Evolutionary conservation across 2,797 vertebrate genomes (phyloP).

Genomic region (Brachyrhaphis roseni): DNA sequence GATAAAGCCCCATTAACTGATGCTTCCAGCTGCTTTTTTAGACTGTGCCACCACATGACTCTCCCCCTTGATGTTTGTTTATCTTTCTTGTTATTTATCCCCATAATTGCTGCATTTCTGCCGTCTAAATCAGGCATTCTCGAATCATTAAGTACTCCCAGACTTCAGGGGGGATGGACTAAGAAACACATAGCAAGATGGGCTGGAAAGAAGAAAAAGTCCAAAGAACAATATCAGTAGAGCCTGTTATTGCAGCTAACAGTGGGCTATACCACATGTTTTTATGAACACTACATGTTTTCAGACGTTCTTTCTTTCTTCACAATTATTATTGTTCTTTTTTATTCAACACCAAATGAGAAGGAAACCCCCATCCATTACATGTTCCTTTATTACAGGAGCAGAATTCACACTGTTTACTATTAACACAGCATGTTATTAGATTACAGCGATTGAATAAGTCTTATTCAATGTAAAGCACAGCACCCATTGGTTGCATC

Average conservation of each 20-base stretch:
- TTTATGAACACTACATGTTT: background rate
- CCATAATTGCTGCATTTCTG: slow-evolving; percentile 73
- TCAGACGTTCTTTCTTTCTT: background rate
- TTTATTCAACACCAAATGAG: background rate
- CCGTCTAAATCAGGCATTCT: slow-evolving; percentile 61
- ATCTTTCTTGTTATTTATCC: slow-evolving; percentile 79
- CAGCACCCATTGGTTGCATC: background rate
- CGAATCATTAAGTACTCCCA: slow-evolving; percentile 63
- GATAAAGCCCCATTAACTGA: slow-evolving; percentile 80
- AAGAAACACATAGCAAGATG: background rate
- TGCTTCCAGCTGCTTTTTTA: slow-evolving; percentile 79
- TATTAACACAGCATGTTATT: background rate
- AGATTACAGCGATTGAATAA: background rate
- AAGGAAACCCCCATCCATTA: background rate
- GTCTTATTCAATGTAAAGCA: background rate
- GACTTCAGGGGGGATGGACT: slow-evolving; percentile 31
- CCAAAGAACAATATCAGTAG: too few species aligned
- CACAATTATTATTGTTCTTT: too few species aligned
- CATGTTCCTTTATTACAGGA: background rate
- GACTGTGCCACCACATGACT: slow-evolving; percentile 73
- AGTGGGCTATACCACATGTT: background rate
- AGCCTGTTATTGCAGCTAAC: background rate
- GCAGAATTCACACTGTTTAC: background rate
- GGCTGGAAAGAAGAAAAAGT: background rate
- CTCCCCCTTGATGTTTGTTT: slow-evolving; percentile 83